These are phyloP conservation scores for Spea bombifrons DNA, from an alignment of 2,113 vertebrate species.

Conservation along the genomic window DNA sequence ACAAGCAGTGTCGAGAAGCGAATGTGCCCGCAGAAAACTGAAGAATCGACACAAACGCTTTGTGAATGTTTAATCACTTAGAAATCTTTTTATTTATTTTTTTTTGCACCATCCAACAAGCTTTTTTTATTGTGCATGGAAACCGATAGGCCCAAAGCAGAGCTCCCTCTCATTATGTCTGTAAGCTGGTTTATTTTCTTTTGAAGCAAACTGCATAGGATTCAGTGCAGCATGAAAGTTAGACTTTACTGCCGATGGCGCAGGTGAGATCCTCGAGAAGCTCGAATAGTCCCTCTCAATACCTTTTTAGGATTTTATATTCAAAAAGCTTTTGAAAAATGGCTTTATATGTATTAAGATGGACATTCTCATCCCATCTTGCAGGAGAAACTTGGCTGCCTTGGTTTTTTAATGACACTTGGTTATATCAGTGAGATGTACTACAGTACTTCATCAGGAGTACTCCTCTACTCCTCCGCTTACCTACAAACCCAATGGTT, in stretches of 20 bases:
- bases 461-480: no score
- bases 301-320: no score
- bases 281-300: neutral
- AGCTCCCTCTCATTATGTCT: conserved; percentile 14
- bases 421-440: no score
- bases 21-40: neutral
- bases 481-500: no score
- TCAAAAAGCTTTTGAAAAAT: no score
- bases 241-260: neutral
- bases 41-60: conserved; percentile 3
- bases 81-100: conserved; percentile 11
- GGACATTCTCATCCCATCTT: no score
- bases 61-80: conserved; percentile 16
- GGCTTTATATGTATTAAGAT: no score
- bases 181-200: conserved; percentile 7
- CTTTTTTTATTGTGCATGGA: neutral
- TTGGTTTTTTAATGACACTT: no score
- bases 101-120: neutral
- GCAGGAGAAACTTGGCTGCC: no score
- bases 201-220: conserved; percentile 15
- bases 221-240: neutral
- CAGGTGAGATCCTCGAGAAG: neutral
- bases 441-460: no score
- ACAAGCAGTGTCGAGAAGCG: neutral
- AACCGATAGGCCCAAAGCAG: neutral